Conservation (phyloP, 2,113 vertebrate species). For the Piaya cayana region DNA sequence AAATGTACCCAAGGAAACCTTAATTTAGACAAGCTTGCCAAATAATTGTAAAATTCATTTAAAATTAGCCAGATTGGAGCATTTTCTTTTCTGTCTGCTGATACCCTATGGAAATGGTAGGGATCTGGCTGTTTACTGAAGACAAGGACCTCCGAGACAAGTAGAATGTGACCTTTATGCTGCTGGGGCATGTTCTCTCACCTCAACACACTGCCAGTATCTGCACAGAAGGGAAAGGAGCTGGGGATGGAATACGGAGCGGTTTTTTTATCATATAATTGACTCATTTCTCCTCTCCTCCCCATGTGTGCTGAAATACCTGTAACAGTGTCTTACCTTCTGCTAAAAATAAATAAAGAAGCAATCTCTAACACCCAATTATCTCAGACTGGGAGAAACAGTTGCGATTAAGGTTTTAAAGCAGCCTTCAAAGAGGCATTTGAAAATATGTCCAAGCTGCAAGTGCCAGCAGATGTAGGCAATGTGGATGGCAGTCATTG, state of each 20-base stretch:
- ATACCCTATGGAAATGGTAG: not conserved
- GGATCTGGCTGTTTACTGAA: not conserved
- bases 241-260: not conserved
- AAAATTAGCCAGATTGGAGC: not conserved
- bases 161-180: not conserved
- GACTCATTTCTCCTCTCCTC: not conserved
- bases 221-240: not conserved
- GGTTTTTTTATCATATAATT: not conserved
- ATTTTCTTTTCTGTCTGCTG: not conserved
- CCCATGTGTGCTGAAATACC: not conserved
- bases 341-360: conserved; percentile 23
- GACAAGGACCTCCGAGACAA: not conserved
- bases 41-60: not conserved
- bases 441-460: not conserved
- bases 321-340: not conserved
- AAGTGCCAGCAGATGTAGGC: not conserved
- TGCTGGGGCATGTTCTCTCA: not conserved
- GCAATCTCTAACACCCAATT: conserved; percentile 7
- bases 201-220: not conserved
- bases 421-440: not conserved
- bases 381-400: not conserved
- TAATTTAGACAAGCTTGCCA: not conserved
- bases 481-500: not conserved
- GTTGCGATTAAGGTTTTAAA: conserved; percentile 22
- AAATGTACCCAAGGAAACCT: not conserved